Evolutionary conservation across 1,140 invertebrate genomes (phyloP).

Genomic region (Musca domestica): DNA sequence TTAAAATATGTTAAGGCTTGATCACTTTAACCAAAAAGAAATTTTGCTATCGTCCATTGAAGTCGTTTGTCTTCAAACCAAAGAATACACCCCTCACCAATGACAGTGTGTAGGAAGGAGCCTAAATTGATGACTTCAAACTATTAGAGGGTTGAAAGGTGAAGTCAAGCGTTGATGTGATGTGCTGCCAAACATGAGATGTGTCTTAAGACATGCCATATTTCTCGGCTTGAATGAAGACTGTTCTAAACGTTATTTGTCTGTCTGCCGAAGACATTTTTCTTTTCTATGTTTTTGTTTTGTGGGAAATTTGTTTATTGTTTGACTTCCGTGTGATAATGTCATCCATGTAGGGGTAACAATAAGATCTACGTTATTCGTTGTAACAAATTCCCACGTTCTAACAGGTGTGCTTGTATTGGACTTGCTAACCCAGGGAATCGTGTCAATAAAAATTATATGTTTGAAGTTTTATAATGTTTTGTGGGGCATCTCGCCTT

Average conservation of each 20-base stretch:
- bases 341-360: not conserved
- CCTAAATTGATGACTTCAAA: too few species aligned
- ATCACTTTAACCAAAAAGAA: too few species aligned
- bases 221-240: not conserved
- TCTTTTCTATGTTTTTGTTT: too few species aligned
- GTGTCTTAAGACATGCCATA: not conserved
- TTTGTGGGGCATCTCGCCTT: too few species aligned
- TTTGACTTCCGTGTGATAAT: conserved; percentile 14
- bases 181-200: not conserved
- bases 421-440: not conserved
- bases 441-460: conserved; percentile 2
- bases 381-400: conserved; percentile 6
- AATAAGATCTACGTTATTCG: too few species aligned
- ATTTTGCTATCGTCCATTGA: too few species aligned
- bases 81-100: too few species aligned
- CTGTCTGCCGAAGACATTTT: not conserved
- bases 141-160: conserved; percentile 3
- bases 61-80: too few species aligned
- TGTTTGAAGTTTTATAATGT: too few species aligned
- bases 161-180: too few species aligned
- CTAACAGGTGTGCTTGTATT: not conserved
- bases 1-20: too few species aligned
- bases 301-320: conserved; percentile 14
- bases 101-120: too few species aligned
- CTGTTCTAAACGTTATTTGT: not conserved